Percentiles rank a stretch among this genome's conserved stretches.
Conservation (phyloP, 2,797 vertebrate genomes). For the Coranthus polyacanthus region DNA sequence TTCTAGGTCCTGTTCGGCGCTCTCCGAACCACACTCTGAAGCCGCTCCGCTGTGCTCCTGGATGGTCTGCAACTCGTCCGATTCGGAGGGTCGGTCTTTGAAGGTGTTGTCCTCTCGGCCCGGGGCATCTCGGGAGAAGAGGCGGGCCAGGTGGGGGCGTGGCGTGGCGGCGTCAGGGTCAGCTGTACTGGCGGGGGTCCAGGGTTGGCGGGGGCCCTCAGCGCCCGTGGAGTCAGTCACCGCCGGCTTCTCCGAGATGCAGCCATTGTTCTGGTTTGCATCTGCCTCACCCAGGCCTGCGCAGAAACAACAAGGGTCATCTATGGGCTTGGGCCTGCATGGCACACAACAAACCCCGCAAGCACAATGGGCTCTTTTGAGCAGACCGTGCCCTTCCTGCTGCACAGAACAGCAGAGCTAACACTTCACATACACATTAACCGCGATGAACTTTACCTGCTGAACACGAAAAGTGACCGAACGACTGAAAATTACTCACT, state of each 20-base stretch:
- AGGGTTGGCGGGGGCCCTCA: constrained; percentile 88
- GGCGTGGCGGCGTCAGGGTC: constrained; percentile 86
- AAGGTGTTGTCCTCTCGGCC: constrained; percentile 99
- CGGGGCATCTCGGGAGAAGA: constrained; percentile 99
- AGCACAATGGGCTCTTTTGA: constrained; percentile 84
- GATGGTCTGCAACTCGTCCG: constrained; percentile 99
- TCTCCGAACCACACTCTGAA: constrained; percentile 89
- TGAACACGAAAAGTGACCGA: not conserved
- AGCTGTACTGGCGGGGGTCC: constrained; percentile 90
- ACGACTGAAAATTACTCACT: not conserved
- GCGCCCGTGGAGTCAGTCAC: constrained; percentile 94
- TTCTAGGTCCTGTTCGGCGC: constrained; percentile 92
- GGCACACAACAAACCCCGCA: constrained; percentile 83
- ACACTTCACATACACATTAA: constrained; percentile 30
- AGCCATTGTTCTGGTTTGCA: constrained; percentile 97
- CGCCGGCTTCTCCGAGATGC: constrained; percentile 90
- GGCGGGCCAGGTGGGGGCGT: constrained; percentile 99
- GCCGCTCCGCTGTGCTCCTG: constrained; percentile 92
- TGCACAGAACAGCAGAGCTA: constrained; percentile 42
- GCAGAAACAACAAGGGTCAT: constrained; percentile 94
- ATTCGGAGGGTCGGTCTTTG: constrained; percentile 99
- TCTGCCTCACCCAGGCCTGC: constrained; percentile 94
- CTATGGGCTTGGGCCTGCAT: constrained; percentile 87
- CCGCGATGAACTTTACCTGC: constrained; percentile 34
- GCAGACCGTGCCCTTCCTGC: constrained; percentile 59